Evolutionary conservation across 2,113 vertebrate genomes (phyloP), one percentile per base, ranked within the genome.

Genomic region (Dermatemys mawii): DNA sequence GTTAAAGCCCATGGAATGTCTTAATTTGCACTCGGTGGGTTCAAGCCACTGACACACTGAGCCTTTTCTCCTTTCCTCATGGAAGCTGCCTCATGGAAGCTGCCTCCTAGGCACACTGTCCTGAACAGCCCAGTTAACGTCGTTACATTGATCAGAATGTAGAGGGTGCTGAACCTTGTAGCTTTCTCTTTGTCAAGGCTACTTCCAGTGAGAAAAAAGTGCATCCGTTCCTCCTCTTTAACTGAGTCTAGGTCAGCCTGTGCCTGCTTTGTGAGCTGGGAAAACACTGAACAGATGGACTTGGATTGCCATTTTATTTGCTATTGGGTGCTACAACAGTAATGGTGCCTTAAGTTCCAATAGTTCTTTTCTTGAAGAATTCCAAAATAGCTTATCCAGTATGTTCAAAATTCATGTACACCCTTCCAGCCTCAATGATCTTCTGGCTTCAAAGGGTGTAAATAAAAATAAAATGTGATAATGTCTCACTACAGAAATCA

Each of bases 181-280:
- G 24, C 8, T 55, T 55, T 35, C 32, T 63, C 32, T 67, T 16
- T n/a, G 9, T 67, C 32, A 35, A 67, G 60, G 60, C 60, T n/a
- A 0, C 5, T 54, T 16, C 26, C 7, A 2, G 2, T 0, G 2
- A 29, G 55, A 41, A 80, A 46, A 86, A 63, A 44, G 22, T 4
- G 49, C 1, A 3, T 3, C 44, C 21, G 21, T 29, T 38, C 53
- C 1, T 46, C 41, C 41, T 46, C 26, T 67, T 19, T 67, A n/a
- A 67, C 32, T 16, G 16, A 67, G 60, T n/a, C 32, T 35, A 67
- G 60, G 26, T 48, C 22, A 51, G 35, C 35, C 78, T 53, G 38
- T 27, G n/a, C 27, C 53, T 44, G 46, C 13, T 78, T 35, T 78
- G 41, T 46, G 24, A 46, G 44, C 41, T 46, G 21, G 78, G 24